Base-by-base conservation (phyloP, 2,888 invertebrate genomes). In the Rhingia rostrata region DNA sequence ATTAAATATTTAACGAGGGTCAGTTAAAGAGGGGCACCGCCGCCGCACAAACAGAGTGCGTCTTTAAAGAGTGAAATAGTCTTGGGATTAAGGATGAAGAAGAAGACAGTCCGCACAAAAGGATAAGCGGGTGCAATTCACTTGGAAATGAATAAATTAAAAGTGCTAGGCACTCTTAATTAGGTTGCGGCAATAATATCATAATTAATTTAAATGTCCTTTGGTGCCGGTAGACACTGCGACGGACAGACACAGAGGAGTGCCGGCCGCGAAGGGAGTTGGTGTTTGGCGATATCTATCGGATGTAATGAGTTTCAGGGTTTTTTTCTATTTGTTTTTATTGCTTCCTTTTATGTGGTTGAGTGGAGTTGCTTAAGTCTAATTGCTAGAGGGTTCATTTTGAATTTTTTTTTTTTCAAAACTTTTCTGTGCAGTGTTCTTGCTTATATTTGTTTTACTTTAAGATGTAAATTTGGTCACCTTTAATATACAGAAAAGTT, bases 1-100 rank as follows among this genome's bases (percentile, higher is more conserved):
- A 84, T 80, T 84, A 84, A 84, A 84, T 84, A 84, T 84, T 84
- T 79, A 84, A 84, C 80, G 74, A 80, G 80, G 84, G 80, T 83
- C 79, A 79, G 73, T 58, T 63, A 75, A 81, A 70, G 45, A 67
- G 69, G 69, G 33, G 6, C n/a, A 14, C n/a, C 43, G 30, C 30
- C 30, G 7, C 37, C 43, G 49, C 32, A 73, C 49, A 41, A 64
- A 47, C 45, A 47, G 12, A 58, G 70, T 53, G 58, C 33, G 60
- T 41, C 45, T 60, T 72, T 78, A 66, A 70, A 60, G 70, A 70
- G 51, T 63, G 39, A 61, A 58, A 9, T 7, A 51, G 9, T 5
- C 33, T n/a, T 7, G 12, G 54, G 60, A 72, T 43, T 72, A 43
- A 14, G 39, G 32, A 72, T 14, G 32, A 54, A 7, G 49, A 43